Evolutionary conservation across 2,113 vertebrate species (phyloP).

Genomic region (Pica pica): DNA sequence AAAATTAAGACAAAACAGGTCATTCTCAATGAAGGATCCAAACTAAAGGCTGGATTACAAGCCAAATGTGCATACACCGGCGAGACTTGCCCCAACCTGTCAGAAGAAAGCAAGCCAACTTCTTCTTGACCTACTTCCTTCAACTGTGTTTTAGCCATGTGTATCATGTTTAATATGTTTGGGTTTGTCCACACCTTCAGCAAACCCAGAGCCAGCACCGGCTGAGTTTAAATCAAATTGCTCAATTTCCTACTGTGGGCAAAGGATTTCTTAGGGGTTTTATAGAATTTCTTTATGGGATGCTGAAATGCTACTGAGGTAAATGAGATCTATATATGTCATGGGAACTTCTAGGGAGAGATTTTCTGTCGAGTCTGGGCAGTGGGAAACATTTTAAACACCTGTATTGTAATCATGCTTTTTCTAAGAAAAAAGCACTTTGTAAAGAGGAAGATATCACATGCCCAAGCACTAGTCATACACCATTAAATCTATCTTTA

Average conservation of each 20-base stretch:
- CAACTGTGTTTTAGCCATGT: background rate
- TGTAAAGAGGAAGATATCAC: background rate
- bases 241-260: background rate
- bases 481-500: background rate
- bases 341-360: background rate
- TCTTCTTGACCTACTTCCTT: background rate
- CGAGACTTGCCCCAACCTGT: background rate
- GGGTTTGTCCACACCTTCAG: constrained; percentile 3
- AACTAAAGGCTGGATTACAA: constrained; percentile 1
- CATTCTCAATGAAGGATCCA: constrained; percentile 37
- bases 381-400: background rate
- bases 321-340: background rate
- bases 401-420: background rate
- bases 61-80: background rate
- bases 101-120: background rate
- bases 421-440: background rate
- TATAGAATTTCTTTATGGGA: background rate
- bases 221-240: background rate
- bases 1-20: constrained; percentile 59
- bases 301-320: background rate
- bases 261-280: background rate
- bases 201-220: background rate
- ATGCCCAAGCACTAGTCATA: background rate
- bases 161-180: background rate
- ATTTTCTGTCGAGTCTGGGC: background rate